A percentile compares a stretch with the other conserved stretches of the same genome.
phyloP scores from a whole-genome alignment of 2,888 invertebrate species.

The Gastracanthus pulcherrimus region DNA sequence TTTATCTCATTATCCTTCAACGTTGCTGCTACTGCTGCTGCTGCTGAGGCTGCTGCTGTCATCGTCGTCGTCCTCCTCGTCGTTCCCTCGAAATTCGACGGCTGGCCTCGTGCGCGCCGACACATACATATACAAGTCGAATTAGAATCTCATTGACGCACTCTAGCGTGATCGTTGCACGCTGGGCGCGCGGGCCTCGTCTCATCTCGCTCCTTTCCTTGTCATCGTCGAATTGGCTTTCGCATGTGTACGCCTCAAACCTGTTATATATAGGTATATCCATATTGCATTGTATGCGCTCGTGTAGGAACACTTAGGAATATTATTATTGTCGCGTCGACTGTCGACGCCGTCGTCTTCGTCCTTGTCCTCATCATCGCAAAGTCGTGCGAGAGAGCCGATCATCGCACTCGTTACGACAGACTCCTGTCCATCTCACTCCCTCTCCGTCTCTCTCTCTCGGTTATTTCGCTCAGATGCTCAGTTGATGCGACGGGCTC shows the following conservation, averaged over 20 bases:
- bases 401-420: neutral
- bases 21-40: no score
- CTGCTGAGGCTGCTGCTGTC: no score
- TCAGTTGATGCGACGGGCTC: slow-evolving; percentile 20
- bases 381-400: neutral
- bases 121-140: slow-evolving; percentile 56
- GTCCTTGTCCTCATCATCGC: neutral
- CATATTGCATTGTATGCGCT: slow-evolving; percentile 51
- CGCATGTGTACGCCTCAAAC: slow-evolving; percentile 58
- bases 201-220: slow-evolving; percentile 14
- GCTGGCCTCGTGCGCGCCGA: neutral
- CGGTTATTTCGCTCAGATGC: slow-evolving; percentile 23
- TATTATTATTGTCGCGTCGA: slow-evolving; percentile 61
- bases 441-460: no score
- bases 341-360: neutral
- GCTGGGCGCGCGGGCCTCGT: neutral
- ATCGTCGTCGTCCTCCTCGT: neutral
- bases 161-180: slow-evolving; percentile 37
- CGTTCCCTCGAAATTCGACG: no score
- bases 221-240: slow-evolving; percentile 61
- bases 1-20: slow-evolving; percentile 41
- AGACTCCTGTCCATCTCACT: no score
- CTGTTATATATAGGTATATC: slow-evolving; percentile 58
- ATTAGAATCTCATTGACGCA: slow-evolving; percentile 65
- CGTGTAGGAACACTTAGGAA: slow-evolving; percentile 62